Percentiles rank a stretch among this genome's conserved stretches.
These are phyloP conservation scores for Raja brachyura DNA, from an alignment of 2,113 vertebrate genomes.

Conservation along the genomic window DNA sequence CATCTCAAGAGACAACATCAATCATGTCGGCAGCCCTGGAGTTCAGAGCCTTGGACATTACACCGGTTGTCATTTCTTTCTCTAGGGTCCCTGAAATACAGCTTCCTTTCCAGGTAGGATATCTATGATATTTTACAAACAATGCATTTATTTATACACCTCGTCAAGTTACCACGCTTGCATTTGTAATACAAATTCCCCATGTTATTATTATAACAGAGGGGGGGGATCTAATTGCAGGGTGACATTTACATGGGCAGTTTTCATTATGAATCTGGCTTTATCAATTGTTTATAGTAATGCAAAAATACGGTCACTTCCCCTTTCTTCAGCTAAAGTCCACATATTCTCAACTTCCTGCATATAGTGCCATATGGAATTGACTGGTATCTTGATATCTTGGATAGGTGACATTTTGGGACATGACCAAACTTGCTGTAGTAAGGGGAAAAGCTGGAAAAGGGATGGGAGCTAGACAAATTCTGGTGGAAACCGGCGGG, in stretches of 20 bases:
- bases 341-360: neutral
- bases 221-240: neutral
- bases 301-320: neutral
- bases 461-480: too few species aligned
- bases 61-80: slow-evolving; percentile 62
- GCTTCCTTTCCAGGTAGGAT: slow-evolving; percentile 60
- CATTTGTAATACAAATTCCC: neutral
- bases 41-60: slow-evolving; percentile 60
- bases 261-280: neutral
- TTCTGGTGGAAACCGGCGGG: too few species aligned
- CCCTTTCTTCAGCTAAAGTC: neutral
- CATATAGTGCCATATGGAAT: neutral
- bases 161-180: neutral
- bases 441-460: too few species aligned
- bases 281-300: neutral
- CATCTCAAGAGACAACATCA: slow-evolving; percentile 45
- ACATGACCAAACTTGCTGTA: too few species aligned
- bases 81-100: slow-evolving; percentile 52
- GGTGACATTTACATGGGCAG: neutral
- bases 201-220: neutral
- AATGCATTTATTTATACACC: neutral
- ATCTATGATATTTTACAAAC: neutral
- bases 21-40: slow-evolving; percentile 66
- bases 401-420: neutral
- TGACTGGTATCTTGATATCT: neutral